Conservation (phyloP, 92 coral and sea anemone genomes). For the Phenganax subtilis region DNA sequence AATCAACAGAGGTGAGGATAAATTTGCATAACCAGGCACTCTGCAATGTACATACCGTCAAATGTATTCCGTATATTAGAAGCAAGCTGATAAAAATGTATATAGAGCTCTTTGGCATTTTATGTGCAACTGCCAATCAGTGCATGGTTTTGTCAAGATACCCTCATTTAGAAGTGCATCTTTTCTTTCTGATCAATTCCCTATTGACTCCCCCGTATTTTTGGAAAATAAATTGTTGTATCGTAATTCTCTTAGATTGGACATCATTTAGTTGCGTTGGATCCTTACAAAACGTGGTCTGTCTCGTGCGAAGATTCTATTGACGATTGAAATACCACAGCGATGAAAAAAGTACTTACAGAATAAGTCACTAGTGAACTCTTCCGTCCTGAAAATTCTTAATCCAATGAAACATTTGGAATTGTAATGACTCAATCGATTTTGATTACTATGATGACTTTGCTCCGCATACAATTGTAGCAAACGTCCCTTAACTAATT, state of each 20-base stretch:
- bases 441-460: too few relatives aligned
- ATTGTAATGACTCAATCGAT: too few relatives aligned
- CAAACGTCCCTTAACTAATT: too few relatives aligned
- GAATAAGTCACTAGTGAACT: neutral
- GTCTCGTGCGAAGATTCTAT: conserved; percentile 36
- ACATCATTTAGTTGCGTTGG: conserved; percentile 21
- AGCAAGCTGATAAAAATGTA: too few relatives aligned
- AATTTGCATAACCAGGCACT: neutral
- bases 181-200: neutral
- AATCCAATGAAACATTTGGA: too few relatives aligned
- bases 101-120: neutral
- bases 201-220: neutral
- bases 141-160: neutral
- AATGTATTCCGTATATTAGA: too few relatives aligned
- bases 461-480: too few relatives aligned
- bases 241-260: conserved; percentile 13
- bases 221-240: neutral
- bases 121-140: neutral
- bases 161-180: neutral
- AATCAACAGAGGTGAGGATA: conserved; percentile 65
- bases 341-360: neutral
- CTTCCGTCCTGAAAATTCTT: neutral
- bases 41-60: neutral
- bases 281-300: conserved; percentile 30
- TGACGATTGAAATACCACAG: neutral